Conservation (phyloP, 2,797 vertebrate species). For the Gallinago nigripennis region DNA sequence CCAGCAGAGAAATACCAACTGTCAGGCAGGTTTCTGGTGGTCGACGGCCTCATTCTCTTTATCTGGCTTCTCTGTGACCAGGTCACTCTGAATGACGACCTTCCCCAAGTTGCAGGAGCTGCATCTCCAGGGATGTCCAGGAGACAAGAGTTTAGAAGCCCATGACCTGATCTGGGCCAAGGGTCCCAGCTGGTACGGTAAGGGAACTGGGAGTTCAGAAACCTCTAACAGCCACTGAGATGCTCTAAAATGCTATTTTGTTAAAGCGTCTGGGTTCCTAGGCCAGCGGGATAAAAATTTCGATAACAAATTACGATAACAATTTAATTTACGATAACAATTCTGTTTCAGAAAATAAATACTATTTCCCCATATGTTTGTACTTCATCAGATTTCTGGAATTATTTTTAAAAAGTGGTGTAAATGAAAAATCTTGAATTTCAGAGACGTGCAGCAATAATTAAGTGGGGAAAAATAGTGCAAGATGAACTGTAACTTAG, state of each 20-base stretch:
- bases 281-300: too few relatives aligned
- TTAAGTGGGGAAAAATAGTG: neutral
- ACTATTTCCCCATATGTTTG: neutral
- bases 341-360: neutral
- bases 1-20: neutral
- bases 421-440: neutral
- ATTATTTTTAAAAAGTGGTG: accelerated
- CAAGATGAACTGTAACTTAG: neutral
- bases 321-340: too few relatives aligned
- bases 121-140: neutral
- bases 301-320: too few relatives aligned
- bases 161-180: neutral
- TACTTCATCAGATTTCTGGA: neutral
- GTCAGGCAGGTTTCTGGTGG: neutral
- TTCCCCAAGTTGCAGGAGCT: neutral
- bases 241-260: neutral
- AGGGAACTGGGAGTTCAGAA: neutral
- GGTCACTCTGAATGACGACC: neutral
- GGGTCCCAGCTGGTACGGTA: neutral
- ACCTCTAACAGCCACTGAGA: neutral
- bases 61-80: neutral
- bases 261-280: neutral
- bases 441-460: neutral
- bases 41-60: neutral
- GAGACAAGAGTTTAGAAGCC: neutral